A percentile compares a stretch with the other conserved stretches of the same genome.
phyloP scores from a whole-genome alignment of 2,888 invertebrate genomes.

The Celastrina argiolus region DNA sequence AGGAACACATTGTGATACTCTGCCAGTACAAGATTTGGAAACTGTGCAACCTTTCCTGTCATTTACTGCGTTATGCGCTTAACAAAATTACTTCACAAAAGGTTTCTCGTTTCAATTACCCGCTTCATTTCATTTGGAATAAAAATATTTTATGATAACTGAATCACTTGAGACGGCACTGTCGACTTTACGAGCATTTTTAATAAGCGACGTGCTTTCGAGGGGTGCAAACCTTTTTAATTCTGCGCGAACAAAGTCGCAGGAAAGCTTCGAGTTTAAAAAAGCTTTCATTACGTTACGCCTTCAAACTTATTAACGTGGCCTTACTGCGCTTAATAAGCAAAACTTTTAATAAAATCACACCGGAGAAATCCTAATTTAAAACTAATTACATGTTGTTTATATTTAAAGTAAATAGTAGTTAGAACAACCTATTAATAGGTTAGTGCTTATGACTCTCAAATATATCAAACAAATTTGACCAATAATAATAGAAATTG shows the following conservation, averaged over 20 bases:
- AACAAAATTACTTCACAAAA: neutral
- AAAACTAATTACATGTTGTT: neutral
- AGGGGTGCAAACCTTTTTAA: neutral
- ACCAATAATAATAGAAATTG: too few relatives aligned
- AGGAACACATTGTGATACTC: neutral
- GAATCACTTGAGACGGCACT: neutral
- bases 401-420: neutral
- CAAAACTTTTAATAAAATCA: neutral
- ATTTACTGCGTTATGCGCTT: too few relatives aligned
- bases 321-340: neutral
- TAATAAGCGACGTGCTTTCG: constrained; percentile 1
- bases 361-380: neutral
- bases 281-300: neutral
- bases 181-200: neutral
- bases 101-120: neutral
- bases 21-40: neutral
- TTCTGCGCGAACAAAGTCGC: neutral
- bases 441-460: too few relatives aligned
- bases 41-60: too few relatives aligned
- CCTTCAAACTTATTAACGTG: neutral
- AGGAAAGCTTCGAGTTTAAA: neutral
- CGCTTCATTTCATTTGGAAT: neutral
- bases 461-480: too few relatives aligned
- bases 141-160: constrained; percentile 5
- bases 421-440: neutral